Evolutionary conservation across 2,797 vertebrate species (phyloP).

Genomic region (Lepidocolaptes lacrymiger): DNA sequence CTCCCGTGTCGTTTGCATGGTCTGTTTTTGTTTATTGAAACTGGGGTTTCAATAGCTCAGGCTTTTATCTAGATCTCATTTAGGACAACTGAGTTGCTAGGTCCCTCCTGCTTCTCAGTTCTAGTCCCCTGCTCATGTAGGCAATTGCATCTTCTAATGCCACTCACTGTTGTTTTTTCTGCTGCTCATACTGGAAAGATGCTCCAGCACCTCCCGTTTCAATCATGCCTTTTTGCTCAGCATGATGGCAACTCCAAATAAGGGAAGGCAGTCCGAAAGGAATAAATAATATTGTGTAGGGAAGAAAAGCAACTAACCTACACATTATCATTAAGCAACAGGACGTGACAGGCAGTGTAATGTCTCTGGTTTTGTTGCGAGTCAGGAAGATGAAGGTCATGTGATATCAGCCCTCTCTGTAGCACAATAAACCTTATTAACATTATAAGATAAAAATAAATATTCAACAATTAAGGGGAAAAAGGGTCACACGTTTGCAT

Average conservation of each 20-base stretch:
- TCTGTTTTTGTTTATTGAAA: slow-evolving; percentile 25
- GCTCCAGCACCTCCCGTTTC: slow-evolving; percentile 41
- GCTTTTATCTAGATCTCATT: slow-evolving; percentile 29
- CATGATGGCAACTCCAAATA: slow-evolving; percentile 29
- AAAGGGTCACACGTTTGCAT: slow-evolving; percentile 64
- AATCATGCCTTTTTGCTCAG: slow-evolving; percentile 6
- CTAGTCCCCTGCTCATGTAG: not conserved
- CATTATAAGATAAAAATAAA: slow-evolving; percentile 71
- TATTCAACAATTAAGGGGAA: slow-evolving; percentile 63
- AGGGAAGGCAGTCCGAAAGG: slow-evolving; percentile 23
- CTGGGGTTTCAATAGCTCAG: not conserved
- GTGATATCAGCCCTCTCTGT: slow-evolving; percentile 39
- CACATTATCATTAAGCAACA: slow-evolving; percentile 64
- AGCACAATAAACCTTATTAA: slow-evolving; percentile 57
- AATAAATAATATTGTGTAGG: slow-evolving; percentile 44
- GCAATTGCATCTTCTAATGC: not conserved
- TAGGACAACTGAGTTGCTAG: not conserved
- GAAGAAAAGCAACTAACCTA: slow-evolving; percentile 64
- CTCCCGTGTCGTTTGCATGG: not conserved
- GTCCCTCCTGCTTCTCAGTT: not conserved
- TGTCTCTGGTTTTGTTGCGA: slow-evolving; percentile 62
- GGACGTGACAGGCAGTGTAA: slow-evolving; percentile 59
- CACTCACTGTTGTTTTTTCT: not conserved
- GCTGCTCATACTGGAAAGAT: not conserved
- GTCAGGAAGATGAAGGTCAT: slow-evolving; percentile 43